phyloP scores from a whole-genome alignment of 2,888 invertebrate genomes.

The Meiosimyza platycephala region DNA sequence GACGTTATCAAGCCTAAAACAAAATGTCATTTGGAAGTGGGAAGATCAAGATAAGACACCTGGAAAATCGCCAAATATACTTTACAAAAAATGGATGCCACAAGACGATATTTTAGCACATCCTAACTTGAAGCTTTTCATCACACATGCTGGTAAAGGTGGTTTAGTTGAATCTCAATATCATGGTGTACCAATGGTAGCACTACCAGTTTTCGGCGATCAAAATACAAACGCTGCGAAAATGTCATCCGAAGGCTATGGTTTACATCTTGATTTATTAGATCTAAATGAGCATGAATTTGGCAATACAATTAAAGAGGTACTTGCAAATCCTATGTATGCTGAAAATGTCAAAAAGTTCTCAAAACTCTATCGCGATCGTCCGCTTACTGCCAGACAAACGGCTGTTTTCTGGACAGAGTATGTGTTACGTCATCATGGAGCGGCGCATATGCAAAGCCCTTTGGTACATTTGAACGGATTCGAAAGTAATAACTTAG shows the following conservation, averaged over 20 bases:
- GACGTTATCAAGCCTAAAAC: constrained; percentile 71
- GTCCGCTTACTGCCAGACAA: constrained; percentile 69
- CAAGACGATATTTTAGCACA: constrained; percentile 76
- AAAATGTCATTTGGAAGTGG: constrained; percentile 79
- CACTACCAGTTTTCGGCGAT: constrained; percentile 62
- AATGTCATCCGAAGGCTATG: constrained; percentile 55
- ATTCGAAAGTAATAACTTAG: constrained; percentile 68
- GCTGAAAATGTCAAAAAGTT: constrained; percentile 61
- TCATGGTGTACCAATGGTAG: constrained; percentile 70
- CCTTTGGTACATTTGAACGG: constrained; percentile 68
- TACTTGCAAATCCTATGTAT: constrained; percentile 57
- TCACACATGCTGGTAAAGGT: constrained; percentile 76
- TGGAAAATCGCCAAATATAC: constrained; percentile 66
- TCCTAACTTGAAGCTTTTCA: constrained; percentile 72
- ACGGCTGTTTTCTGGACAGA: constrained; percentile 72
- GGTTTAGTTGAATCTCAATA: constrained; percentile 74
- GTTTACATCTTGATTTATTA: constrained; percentile 49
- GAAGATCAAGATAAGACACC: constrained; percentile 69
- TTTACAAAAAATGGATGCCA: constrained; percentile 74
- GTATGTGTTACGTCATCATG: constrained; percentile 71
- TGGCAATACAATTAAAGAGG: constrained; percentile 50
- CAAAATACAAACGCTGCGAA: constrained; percentile 58
- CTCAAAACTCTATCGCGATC: constrained; percentile 69
- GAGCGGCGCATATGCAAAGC: constrained; percentile 70
- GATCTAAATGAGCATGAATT: constrained; percentile 49